Percentiles rank a stretch among this genome's conserved stretches.
phyloP scores from a whole-genome alignment of 2,113 vertebrate genomes.

The Takifugu bimaculatus region DNA sequence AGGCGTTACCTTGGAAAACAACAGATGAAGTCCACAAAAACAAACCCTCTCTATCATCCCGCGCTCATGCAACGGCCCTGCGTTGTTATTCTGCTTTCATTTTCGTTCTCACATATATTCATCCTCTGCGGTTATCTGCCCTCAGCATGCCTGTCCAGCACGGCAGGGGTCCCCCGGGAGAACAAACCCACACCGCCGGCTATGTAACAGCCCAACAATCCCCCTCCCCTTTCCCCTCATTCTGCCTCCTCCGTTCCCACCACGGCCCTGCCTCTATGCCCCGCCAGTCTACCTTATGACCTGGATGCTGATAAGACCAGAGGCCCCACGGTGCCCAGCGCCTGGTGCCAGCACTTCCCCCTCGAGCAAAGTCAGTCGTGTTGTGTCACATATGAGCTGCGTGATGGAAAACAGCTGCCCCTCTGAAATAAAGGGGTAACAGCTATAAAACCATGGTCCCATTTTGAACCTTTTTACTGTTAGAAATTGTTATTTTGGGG shows the following conservation, averaged over 20 bases:
- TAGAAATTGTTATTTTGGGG: too few relatives aligned
- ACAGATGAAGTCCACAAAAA: conserved; percentile 17
- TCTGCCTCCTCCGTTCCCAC: conserved; percentile 43
- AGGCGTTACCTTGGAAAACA: conserved; percentile 40
- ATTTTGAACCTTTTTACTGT: conserved; percentile 8
- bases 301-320: conserved; percentile 66
- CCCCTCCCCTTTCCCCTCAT: conserved; percentile 29
- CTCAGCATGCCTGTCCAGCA: conserved; percentile 65
- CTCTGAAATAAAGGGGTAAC: conserved; percentile 27
- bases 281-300: conserved; percentile 61
- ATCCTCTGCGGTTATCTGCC: conserved; percentile 70
- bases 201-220: conserved; percentile 48
- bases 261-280: conserved; percentile 36
- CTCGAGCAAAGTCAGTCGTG: conserved; percentile 46
- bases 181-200: conserved; percentile 60
- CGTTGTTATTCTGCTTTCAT: conserved; percentile 46
- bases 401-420: conserved; percentile 62
- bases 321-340: conserved; percentile 52
- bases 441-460: conserved; percentile 48
- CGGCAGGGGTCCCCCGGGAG: conserved; percentile 71
- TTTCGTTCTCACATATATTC: conserved; percentile 58
- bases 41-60: conserved; percentile 29
- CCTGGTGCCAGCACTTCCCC: conserved; percentile 65
- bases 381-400: conserved; percentile 54
- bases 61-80: conserved; percentile 25